Percentiles rank a stretch among this genome's conserved stretches.
These are phyloP conservation scores for Melanotaenia boesemani DNA, from an alignment of 2,797 vertebrate genomes.

Conservation along the genomic window DNA sequence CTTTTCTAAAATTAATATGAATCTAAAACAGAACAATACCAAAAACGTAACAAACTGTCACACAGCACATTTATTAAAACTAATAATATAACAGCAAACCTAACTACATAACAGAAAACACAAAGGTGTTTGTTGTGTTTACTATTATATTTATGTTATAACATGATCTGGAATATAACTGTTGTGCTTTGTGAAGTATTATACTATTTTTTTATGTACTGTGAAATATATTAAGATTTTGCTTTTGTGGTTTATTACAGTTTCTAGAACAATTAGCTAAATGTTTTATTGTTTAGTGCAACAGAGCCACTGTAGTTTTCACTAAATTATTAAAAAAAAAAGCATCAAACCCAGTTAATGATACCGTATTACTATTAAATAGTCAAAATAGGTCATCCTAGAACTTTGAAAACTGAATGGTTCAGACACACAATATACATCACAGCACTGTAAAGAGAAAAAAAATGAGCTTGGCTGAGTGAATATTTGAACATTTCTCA, in stretches of 20 bases:
- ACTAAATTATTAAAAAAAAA: neutral
- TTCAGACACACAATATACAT: neutral
- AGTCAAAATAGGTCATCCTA: neutral
- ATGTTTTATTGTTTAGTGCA: neutral
- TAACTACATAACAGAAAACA: too few species aligned
- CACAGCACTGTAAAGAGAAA: neutral
- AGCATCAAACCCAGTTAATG: neutral
- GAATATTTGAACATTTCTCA: constrained; percentile 20
- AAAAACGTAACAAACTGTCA: neutral
- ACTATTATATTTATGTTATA: neutral
- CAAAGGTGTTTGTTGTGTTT: neutral
- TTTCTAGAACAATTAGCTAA: too few species aligned
- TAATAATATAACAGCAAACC: neutral
- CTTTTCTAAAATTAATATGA: neutral
- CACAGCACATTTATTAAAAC: neutral
- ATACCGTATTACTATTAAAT: neutral
- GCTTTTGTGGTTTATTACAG: too few species aligned
- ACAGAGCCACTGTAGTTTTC: neutral
- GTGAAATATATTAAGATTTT: neutral
- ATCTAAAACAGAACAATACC: neutral
- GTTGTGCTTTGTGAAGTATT: neutral
- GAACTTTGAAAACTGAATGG: neutral
- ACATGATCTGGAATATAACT: neutral
- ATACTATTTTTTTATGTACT: neutral
- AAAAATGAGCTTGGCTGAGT: neutral